A percentile compares a stretch with the other conserved stretches of the same genome.
These are phyloP conservation scores for Yponomeuta sedellus DNA, from an alignment of 2,888 invertebrate genomes.

Conservation along the genomic window DNA sequence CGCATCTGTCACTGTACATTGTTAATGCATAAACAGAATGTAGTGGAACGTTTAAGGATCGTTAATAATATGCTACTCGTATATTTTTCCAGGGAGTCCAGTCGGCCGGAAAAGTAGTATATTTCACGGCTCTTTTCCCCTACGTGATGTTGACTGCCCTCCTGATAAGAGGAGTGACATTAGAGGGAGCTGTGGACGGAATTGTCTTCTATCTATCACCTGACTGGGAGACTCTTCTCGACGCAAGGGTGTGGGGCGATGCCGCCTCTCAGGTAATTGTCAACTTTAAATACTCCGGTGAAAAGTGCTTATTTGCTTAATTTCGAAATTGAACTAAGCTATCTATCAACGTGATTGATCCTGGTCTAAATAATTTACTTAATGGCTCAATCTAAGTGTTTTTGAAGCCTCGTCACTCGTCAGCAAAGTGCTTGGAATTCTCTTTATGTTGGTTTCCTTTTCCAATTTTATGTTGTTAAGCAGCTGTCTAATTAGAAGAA, in stretches of 20 bases:
- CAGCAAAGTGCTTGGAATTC: neutral
- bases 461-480: neutral
- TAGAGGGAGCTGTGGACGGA: slow-evolving; percentile 83
- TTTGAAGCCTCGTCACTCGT: neutral
- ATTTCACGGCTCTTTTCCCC: slow-evolving; percentile 84
- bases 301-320: neutral
- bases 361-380: slow-evolving; percentile 15
- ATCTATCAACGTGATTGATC: slow-evolving; percentile 16
- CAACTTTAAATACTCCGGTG: neutral
- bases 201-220: slow-evolving; percentile 84
- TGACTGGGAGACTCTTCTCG: slow-evolving; percentile 79
- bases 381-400: slow-evolving; percentile 8
- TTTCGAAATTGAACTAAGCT: neutral
- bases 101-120: slow-evolving; percentile 91
- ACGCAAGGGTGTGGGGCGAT: slow-evolving; percentile 86
- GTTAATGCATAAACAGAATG: too few species aligned
- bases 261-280: slow-evolving; percentile 81
- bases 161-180: slow-evolving; percentile 78
- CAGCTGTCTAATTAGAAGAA: neutral
- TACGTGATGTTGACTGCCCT: slow-evolving; percentile 82
- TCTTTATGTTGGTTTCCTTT: neutral
- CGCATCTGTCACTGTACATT: too few species aligned
- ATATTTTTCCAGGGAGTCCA: slow-evolving; percentile 81
- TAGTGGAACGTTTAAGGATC: too few species aligned
- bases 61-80: too few species aligned